A percentile compares a stretch with the other conserved stretches of the same genome.
These are phyloP conservation scores for Myotis findleyi DNA, from an alignment of 2,797 vertebrate species.

Conservation along the genomic window DNA sequence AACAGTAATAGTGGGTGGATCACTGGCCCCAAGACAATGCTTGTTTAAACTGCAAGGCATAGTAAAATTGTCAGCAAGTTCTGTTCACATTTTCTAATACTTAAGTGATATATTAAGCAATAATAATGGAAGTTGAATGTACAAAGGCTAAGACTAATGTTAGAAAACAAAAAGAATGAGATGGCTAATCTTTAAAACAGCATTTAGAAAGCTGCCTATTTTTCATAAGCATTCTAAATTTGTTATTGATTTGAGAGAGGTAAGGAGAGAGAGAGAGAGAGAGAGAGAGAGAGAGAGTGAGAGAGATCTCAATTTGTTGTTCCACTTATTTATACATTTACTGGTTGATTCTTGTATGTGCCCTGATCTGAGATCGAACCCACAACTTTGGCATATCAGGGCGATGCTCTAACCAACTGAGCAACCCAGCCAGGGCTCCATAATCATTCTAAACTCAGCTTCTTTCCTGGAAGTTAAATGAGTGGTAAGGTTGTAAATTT, in stretches of 20 bases:
- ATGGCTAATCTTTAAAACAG: neutral
- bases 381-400: neutral
- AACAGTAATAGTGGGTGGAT: neutral
- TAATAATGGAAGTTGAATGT: neutral
- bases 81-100: slow-evolving; percentile 4
- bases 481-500: neutral
- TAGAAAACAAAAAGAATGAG: slow-evolving; percentile 9
- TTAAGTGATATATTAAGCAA: slow-evolving; percentile 12
- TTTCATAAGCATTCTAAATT: neutral
- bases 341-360: neutral
- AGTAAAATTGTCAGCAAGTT: neutral
- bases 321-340: neutral
- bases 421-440: neutral
- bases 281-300: neutral
- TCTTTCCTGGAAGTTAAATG: neutral
- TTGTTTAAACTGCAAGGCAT: neutral
- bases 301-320: neutral
- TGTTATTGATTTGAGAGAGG: neutral
- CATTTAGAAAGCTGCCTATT: neutral
- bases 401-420: neutral
- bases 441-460: neutral
- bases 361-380: neutral
- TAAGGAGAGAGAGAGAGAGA: no score
- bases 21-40: neutral
- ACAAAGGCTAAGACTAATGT: neutral